Percentiles rank a stretch among this genome's conserved stretches.
These are phyloP conservation scores for Psilopogon haemacephalus DNA, from an alignment of 2,113 vertebrate genomes.

Conservation along the genomic window DNA sequence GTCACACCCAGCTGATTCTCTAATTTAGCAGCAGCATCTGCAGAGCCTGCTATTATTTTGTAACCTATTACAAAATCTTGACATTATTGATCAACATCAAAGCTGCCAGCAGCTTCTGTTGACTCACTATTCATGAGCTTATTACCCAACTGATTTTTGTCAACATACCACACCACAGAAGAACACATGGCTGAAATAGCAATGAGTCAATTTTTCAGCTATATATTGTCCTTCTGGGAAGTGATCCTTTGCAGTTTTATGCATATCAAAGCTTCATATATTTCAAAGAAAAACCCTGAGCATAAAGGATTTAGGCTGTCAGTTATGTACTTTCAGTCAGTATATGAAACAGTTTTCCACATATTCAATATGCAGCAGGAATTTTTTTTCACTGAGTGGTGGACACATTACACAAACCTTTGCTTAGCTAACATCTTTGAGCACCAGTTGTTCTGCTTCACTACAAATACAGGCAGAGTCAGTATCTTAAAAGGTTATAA, in stretches of 20 bases:
- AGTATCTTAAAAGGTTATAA: background rate
- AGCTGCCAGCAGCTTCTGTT: conserved; percentile 5
- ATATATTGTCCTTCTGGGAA: background rate
- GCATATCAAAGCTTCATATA: background rate
- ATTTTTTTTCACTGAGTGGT: background rate
- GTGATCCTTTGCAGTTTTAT: background rate
- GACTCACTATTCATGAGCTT: background rate
- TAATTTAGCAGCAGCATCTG: background rate
- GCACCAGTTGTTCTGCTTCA: background rate
- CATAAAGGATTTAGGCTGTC: background rate
- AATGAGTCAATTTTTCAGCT: background rate
- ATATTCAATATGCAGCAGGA: background rate
- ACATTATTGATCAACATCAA: background rate
- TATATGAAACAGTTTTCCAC: background rate
- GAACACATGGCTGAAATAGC: background rate
- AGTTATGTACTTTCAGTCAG: background rate
- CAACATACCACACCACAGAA: background rate
- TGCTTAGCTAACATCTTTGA: background rate
- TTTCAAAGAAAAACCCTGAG: background rate
- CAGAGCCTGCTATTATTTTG: background rate
- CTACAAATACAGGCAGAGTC: background rate
- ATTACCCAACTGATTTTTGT: conserved; percentile 27
- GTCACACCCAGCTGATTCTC: background rate
- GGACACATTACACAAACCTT: conserved; percentile 1
- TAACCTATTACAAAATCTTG: conserved; percentile 13